Evolutionary conservation across 2,797 vertebrate genomes (phyloP).

Genomic region (Ptychobarbus kaznakovi): DNA sequence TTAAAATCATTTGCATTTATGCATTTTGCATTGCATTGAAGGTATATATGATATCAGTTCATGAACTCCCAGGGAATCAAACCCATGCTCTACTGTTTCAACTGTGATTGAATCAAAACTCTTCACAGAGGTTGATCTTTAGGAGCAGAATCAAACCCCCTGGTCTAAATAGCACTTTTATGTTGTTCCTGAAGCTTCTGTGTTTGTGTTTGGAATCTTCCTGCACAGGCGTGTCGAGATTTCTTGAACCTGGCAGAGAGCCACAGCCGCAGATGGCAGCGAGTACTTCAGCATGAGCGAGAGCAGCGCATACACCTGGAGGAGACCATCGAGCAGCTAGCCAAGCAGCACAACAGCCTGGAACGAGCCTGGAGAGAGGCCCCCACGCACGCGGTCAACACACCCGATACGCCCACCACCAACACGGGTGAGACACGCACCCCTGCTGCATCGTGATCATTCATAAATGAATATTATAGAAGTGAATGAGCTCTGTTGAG

Average conservation of each 20-base stretch:
- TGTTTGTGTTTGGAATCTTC: conserved; percentile 28
- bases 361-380: conserved; percentile 93
- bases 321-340: conserved; percentile 97
- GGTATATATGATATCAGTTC: background rate
- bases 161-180: background rate
- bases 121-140: background rate
- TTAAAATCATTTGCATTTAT: background rate
- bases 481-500: conserved; percentile 1
- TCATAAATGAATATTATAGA: background rate
- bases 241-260: conserved; percentile 94
- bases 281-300: conserved; percentile 95
- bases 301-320: conserved; percentile 94
- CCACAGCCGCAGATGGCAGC: conserved; percentile 96
- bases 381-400: conserved; percentile 77
- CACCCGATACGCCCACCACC: conserved; percentile 72
- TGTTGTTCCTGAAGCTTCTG: background rate
- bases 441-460: background rate
- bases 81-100: conserved; percentile 2
- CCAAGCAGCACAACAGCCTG: conserved; percentile 98
- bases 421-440: conserved; percentile 80
- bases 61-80: background rate
- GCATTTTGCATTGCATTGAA: background rate
- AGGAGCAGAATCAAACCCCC: background rate
- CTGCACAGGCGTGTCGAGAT: conserved; percentile 92
- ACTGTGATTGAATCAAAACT: background rate